Evolutionary conservation across 2,113 vertebrate genomes (phyloP).

Genomic region (Sinocyclocheilus grahami): DNA sequence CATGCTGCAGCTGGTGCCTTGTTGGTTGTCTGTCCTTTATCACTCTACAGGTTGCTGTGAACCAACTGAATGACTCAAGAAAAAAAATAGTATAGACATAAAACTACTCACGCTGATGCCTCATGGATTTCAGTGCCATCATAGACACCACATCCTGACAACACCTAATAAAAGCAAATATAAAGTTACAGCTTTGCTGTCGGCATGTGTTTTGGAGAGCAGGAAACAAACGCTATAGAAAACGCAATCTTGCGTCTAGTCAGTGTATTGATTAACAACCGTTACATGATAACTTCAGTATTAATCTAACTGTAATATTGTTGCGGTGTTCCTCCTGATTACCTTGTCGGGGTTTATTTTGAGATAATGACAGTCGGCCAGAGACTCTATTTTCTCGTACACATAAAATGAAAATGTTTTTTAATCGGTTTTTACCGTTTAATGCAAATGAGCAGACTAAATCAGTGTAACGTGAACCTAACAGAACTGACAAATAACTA

Average conservation of each 20-base stretch:
- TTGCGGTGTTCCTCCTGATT: not conserved
- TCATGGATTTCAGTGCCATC: constrained; percentile 89
- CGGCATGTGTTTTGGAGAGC: not conserved
- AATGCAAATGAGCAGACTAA: not conserved
- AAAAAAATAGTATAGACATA: not conserved
- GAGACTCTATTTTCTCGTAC: not conserved
- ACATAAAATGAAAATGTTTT: not conserved
- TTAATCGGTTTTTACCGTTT: not conserved
- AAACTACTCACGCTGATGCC: constrained; percentile 82
- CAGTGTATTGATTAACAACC: not conserved
- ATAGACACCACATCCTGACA: constrained; percentile 87
- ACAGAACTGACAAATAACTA: not conserved
- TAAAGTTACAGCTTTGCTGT: not conserved
- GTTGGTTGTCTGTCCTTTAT: not conserved
- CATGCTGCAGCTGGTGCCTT: not conserved
- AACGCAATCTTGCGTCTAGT: not conserved
- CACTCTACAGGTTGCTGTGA: not conserved
- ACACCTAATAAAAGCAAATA: constrained; percentile 71
- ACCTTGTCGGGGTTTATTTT: not conserved
- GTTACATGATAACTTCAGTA: not conserved
- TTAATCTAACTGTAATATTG: not conserved
- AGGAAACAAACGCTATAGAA: not conserved
- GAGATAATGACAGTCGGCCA: not conserved
- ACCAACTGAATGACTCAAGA: not conserved
- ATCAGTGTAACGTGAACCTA: not conserved